Percentiles rank a stretch among this genome's conserved stretches.
These are phyloP conservation scores for Hedychridium roseum DNA, from an alignment of 2,888 invertebrate species.

Conservation along the genomic window DNA sequence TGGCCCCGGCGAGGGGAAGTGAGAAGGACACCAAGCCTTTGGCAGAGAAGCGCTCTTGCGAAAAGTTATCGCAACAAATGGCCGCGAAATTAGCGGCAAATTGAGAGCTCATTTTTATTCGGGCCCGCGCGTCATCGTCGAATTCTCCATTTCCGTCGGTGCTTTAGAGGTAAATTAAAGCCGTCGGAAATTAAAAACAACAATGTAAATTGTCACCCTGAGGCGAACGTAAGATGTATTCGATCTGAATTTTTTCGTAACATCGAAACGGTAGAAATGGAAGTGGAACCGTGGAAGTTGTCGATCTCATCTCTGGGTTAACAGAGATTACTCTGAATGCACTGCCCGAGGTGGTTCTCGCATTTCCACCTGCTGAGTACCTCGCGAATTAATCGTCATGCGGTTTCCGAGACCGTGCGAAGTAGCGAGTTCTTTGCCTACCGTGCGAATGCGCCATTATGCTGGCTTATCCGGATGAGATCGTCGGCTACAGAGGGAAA, in stretches of 20 bases:
- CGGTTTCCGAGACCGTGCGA: slow-evolving; percentile 44
- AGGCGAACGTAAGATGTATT: too few relatives aligned
- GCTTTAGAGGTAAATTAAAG: neutral
- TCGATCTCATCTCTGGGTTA: neutral
- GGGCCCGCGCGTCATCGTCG: too few relatives aligned
- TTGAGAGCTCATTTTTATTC: slow-evolving; percentile 53
- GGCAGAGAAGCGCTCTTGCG: slow-evolving; percentile 12
- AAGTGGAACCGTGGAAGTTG: too few relatives aligned
- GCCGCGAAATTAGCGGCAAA: slow-evolving; percentile 46
- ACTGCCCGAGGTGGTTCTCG: neutral
- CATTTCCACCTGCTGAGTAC: neutral
- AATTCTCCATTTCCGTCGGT: neutral
- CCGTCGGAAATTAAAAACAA: neutral
- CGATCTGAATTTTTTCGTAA: too few relatives aligned
- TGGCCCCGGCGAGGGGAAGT: too few relatives aligned
- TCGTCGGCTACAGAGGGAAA: slow-evolving; percentile 30
- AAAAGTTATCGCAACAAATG: slow-evolving; percentile 41
- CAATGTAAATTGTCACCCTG: too few relatives aligned
- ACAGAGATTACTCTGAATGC: neutral
- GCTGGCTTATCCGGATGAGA: slow-evolving; percentile 34
- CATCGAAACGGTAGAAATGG: too few relatives aligned
- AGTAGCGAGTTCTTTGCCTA: slow-evolving; percentile 35
- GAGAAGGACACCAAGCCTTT: too few relatives aligned
- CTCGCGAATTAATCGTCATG: slow-evolving; percentile 30
- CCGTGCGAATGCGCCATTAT: slow-evolving; percentile 41